Evolutionary conservation across 2,888 invertebrate species (phyloP).

Genomic region (Latheticus oryzae): DNA sequence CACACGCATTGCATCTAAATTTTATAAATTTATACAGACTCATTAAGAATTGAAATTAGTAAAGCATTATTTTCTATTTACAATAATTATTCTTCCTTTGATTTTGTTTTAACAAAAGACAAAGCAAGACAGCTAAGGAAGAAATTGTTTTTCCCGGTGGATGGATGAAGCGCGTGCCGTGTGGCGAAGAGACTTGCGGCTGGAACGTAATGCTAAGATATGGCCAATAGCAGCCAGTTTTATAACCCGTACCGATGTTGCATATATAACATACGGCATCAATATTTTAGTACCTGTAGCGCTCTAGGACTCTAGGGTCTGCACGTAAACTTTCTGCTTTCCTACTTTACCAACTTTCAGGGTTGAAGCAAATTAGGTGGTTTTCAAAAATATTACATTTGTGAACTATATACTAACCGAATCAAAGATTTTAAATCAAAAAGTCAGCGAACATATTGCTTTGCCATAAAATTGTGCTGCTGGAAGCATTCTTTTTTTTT

Average conservation of each 20-base stretch:
- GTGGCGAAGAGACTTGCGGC: conserved; percentile 47
- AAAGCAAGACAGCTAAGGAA: conserved; percentile 40
- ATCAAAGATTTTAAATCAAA: no score
- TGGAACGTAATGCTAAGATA: conserved; percentile 65
- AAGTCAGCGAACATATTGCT: no score
- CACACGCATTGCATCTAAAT: conserved; percentile 54
- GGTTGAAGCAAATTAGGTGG: conserved; percentile 53
- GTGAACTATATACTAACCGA: no score
- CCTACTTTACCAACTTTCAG: conserved; percentile 35
- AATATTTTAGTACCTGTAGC: conserved; percentile 65
- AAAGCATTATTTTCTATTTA: neutral
- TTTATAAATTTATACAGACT: conserved; percentile 58
- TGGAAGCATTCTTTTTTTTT: no score
- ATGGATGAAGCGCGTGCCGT: conserved; percentile 61
- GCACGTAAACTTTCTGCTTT: conserved; percentile 46
- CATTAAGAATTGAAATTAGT: neutral
- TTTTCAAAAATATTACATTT: no score
- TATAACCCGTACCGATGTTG: conserved; percentile 67
- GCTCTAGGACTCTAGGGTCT: conserved; percentile 43
- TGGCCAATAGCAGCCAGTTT: conserved; percentile 67
- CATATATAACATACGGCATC: conserved; percentile 66
- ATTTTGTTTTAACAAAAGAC: conserved; percentile 29
- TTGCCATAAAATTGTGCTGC: no score
- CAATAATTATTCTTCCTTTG: no score
- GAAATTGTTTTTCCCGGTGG: conserved; percentile 65